Conservation (phyloP, 1,140 invertebrate species). For the Cydia fagiglandana region DNA sequence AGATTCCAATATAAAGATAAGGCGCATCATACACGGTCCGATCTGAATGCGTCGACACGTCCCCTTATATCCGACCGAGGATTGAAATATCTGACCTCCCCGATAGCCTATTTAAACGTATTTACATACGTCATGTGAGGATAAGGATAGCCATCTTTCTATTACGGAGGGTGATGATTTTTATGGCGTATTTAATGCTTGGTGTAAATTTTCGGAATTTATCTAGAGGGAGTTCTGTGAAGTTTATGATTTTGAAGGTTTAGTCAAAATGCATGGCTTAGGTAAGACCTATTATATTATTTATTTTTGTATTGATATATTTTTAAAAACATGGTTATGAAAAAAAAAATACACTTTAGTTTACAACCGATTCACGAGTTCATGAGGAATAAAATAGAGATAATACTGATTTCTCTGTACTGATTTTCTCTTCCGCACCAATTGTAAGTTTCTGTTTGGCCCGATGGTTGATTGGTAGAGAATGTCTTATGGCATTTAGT, state of each 20-base stretch:
- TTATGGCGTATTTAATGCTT: conserved; percentile 18
- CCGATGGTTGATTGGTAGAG: no score
- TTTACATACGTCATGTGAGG: conserved; percentile 29
- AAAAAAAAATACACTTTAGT: no score
- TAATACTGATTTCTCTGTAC: no score
- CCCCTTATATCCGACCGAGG: conserved; percentile 65
- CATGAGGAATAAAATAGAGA: no score
- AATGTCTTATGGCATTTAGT: no score
- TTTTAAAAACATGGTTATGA: no score
- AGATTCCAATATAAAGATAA: conserved; percentile 69
- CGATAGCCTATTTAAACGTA: conserved; percentile 30
- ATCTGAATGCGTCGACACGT: conserved; percentile 64
- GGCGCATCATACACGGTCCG: conserved; percentile 50
- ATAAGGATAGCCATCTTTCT: conserved; percentile 26
- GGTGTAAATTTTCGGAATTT: not conserved
- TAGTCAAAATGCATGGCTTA: not conserved
- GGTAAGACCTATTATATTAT: no score
- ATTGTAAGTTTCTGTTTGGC: no score
- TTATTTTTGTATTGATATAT: no score
- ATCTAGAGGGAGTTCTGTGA: not conserved
- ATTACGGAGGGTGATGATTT: conserved; percentile 29
- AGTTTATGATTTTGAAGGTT: not conserved
- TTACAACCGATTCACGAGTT: no score
- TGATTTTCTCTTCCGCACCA: no score
- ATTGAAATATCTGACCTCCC: conserved; percentile 67